Conservation (phyloP, 1,140 invertebrate genomes). For the Drosophila mojavensis region DNA sequence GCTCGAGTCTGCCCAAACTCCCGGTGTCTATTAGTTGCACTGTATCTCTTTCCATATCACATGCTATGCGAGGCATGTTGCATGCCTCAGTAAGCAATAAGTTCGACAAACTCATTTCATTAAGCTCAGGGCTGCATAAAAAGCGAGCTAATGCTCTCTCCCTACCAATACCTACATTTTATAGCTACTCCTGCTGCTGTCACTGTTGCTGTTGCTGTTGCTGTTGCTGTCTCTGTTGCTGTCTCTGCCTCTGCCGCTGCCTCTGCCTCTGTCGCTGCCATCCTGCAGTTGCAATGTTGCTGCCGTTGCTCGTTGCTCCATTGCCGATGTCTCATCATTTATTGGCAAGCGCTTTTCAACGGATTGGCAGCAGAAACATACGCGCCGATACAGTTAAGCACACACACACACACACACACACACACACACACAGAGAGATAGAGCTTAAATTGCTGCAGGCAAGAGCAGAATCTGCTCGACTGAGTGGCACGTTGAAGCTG, state of each 20-base stretch:
- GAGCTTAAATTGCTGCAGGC: conserved; percentile 51
- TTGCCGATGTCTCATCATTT: conserved; percentile 74
- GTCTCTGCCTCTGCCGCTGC: neutral
- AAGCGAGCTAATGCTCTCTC: conserved; percentile 67
- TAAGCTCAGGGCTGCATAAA: conserved; percentile 74
- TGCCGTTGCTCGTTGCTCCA: conserved; percentile 25
- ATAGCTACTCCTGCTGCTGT: neutral
- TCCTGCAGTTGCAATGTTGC: conserved; percentile 22
- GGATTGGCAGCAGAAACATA: conserved; percentile 63
- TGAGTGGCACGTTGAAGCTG: conserved; percentile 7
- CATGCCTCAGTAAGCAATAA: conserved; percentile 78
- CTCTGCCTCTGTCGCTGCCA: neutral
- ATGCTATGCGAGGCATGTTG: conserved; percentile 65
- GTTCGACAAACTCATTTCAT: conserved; percentile 82
- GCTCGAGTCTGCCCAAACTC: neutral
- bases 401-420: conserved; percentile 10
- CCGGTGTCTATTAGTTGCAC: neutral
- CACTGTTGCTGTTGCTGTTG: neutral
- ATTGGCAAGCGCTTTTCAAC: conserved; percentile 81
- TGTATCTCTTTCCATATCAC: neutral
- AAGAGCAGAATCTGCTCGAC: conserved; percentile 26
- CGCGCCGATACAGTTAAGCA: conserved; percentile 27
- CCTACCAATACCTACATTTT: no score
- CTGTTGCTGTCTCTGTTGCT: neutral
- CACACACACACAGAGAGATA: conserved; percentile 46